Evolutionary conservation across 2,888 invertebrate species (phyloP), one percentile per base, ranked within the genome.

Genomic region (Callyntrura sp.): DNA sequence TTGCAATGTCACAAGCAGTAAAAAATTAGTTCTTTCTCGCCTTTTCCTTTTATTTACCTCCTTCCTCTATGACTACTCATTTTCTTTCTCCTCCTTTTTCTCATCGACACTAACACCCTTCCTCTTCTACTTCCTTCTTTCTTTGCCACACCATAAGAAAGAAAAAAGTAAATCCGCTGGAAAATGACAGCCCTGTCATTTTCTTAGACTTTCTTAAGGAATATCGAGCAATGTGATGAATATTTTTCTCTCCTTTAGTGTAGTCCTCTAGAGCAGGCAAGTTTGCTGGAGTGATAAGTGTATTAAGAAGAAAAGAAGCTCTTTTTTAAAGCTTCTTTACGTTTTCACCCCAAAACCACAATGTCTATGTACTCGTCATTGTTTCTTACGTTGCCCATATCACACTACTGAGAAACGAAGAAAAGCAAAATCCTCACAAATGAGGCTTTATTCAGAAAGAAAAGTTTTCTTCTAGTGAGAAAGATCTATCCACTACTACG

Each of bases 121-220:
- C 51, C 12, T 45, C 60, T 62, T 55, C 45, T 76, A 9, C 35
- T 60, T 23, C 45, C 55, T 85, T 25, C 51, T 55, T 51, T 48
- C 65, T 23, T 48, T 20, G 48, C 51, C 65, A 62, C 23, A 76
- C 51, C 65, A 62, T 45, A 48, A 73, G 73, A 83, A 82, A 76
- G 51, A 88, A 83, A 78, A 43, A 83, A 88, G 88, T 88, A 88
- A 88, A 88, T 88, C 88, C 88, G 76, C 28, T 88, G 82, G 88
- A 88, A 88, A 88, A 88, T 88, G 88, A 88, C 88, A 88, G 82
- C 60, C 70, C 76, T 83, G 83, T 88, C 88, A 88, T 83, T 76
- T 88, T 83, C 76, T 62, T 83, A 45, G 83, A 76, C 88, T 88
- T 88, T 84, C 20, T 73, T 76, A 88, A 88, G 83, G 83, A 83